Evolutionary conservation across 1,140 invertebrate genomes (phyloP).

Genomic region (Drosophila pseudoobscura): DNA sequence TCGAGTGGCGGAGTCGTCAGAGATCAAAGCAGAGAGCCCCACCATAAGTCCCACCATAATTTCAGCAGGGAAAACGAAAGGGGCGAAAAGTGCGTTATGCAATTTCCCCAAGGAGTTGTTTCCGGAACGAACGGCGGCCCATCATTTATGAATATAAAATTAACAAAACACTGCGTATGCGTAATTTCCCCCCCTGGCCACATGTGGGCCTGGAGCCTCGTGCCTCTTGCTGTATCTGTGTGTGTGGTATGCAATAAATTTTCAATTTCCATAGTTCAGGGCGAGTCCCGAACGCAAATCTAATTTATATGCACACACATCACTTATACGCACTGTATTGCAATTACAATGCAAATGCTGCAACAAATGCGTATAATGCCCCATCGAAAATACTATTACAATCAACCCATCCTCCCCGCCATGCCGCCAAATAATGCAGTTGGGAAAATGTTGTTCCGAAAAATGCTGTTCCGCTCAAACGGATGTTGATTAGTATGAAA

Average conservation of each 20-base stretch:
- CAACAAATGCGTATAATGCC: slow-evolving; percentile 56
- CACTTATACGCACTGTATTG: slow-evolving; percentile 67
- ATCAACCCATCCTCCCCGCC: background rate
- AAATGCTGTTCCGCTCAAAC: slow-evolving; percentile 41
- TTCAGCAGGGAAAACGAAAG: slow-evolving; percentile 11
- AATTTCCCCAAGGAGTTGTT: slow-evolving; percentile 43
- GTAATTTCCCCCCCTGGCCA: slow-evolving; percentile 44
- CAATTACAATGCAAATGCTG: slow-evolving; percentile 66
- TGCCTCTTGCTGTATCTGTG: too few relatives aligned
- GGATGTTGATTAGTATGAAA: slow-evolving; percentile 78
- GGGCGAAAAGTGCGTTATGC: slow-evolving; percentile 42
- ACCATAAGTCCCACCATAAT: slow-evolving; percentile 16
- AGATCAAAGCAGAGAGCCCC: slow-evolving; percentile 25
- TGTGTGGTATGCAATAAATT: slow-evolving; percentile 62
- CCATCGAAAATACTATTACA: slow-evolving; percentile 46
- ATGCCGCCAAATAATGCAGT: slow-evolving; percentile 42
- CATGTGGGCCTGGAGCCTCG: background rate
- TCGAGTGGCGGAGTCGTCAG: background rate
- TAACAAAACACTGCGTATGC: slow-evolving; percentile 73
- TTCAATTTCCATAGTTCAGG: slow-evolving; percentile 62
- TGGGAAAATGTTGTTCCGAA: slow-evolving; percentile 24
- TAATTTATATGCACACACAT: slow-evolving; percentile 78
- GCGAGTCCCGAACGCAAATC: slow-evolving; percentile 53
- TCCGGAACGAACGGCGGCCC: background rate
- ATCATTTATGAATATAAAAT: slow-evolving; percentile 73